A percentile compares a stretch with the other conserved stretches of the same genome.
Evolutionary conservation across 2,888 invertebrate genomes (phyloP).

Genomic region (Aplocera efformata): DNA sequence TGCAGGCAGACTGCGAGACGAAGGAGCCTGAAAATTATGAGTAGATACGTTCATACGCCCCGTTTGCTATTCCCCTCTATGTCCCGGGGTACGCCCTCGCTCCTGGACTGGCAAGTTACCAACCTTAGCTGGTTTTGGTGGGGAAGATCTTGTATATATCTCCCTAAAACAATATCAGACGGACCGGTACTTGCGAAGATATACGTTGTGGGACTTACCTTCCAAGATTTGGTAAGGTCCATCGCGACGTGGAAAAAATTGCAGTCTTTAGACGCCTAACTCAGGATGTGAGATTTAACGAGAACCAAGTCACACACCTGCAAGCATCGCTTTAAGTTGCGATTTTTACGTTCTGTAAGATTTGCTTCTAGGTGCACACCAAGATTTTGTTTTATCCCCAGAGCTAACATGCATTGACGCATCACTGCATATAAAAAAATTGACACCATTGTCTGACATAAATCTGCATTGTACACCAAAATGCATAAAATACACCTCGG

Average conservation of each 20-base stretch:
- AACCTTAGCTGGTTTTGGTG: too few species aligned
- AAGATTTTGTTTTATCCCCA: constrained; percentile 32
- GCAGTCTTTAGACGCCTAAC: not conserved
- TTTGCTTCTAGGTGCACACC: constrained; percentile 37
- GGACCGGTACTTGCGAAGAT: too few species aligned
- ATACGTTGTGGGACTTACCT: too few species aligned
- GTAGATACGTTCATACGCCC: too few species aligned
- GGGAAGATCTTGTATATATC: too few species aligned
- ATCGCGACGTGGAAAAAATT: constrained; percentile 1
- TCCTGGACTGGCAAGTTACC: too few species aligned
- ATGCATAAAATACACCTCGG: constrained; percentile 43
- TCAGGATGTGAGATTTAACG: constrained; percentile 4
- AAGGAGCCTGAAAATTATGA: too few species aligned
- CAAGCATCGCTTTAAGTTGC: constrained; percentile 27
- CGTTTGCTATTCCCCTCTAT: too few species aligned
- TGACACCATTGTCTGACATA: constrained; percentile 43
- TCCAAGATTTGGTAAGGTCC: constrained; percentile 15
- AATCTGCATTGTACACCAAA: constrained; percentile 41
- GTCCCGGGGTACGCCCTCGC: too few species aligned
- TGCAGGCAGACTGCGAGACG: too few species aligned
- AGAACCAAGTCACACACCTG: constrained; percentile 5
- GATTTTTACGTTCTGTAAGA: constrained; percentile 23
- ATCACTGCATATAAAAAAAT: constrained; percentile 42
- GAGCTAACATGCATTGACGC: constrained; percentile 33
- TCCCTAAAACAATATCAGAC: too few species aligned